phyloP scores from a whole-genome alignment of 2,888 invertebrate species.

The Herminia tarsipennalis region DNA sequence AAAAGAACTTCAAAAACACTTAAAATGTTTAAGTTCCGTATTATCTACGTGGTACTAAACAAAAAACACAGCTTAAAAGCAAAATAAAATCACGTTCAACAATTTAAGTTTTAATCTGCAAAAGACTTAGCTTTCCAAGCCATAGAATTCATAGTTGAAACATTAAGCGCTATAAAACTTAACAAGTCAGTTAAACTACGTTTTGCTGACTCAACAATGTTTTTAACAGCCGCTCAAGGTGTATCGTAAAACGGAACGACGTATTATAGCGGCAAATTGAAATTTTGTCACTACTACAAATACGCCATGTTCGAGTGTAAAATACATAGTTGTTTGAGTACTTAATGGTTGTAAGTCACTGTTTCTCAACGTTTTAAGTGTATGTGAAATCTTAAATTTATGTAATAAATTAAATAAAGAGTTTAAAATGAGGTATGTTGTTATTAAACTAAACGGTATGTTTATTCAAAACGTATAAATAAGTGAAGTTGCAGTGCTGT shows the following conservation, averaged over 20 bases:
- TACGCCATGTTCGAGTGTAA: conserved; percentile 32
- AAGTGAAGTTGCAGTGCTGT: too few relatives aligned
- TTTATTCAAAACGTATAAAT: too few relatives aligned
- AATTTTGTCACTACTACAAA: conserved; percentile 46
- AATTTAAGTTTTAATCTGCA: too few relatives aligned
- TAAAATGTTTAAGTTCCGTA: too few relatives aligned
- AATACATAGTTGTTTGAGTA: conserved; percentile 37
- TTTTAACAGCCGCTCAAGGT: conserved; percentile 45
- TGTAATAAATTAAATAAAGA: background rate
- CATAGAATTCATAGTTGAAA: background rate
- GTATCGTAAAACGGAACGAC: conserved; percentile 43
- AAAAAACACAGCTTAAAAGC: too few relatives aligned
- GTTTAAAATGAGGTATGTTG: too few relatives aligned
- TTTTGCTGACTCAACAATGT: conserved; percentile 41
- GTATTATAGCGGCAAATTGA: conserved; percentile 47
- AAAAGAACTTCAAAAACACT: too few relatives aligned
- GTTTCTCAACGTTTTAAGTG: background rate
- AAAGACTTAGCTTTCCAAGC: background rate
- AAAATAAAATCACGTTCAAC: too few relatives aligned
- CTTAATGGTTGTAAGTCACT: conserved; percentile 10
- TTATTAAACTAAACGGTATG: too few relatives aligned
- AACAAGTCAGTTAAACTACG: conserved; percentile 36
- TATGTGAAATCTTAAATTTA: background rate
- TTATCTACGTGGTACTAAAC: too few relatives aligned
- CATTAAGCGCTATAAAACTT: conserved; percentile 22